Percentiles rank a stretch among this genome's conserved stretches.
Conservation (phyloP, 2,888 invertebrate species). For the Mesochorus sp. region DNA sequence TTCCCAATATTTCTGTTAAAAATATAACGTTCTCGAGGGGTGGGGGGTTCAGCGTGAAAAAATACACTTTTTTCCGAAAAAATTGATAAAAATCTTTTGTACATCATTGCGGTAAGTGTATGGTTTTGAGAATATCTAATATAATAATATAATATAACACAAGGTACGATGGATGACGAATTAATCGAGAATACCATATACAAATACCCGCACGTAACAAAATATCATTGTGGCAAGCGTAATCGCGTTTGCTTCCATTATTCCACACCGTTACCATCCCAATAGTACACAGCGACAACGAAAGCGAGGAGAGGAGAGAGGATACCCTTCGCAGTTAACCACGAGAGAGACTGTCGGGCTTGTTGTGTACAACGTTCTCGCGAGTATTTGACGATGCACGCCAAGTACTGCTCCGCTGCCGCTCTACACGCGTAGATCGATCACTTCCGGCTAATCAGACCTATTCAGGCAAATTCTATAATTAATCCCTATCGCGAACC, state of each 20-base stretch:
- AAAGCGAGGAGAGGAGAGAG: constrained; percentile 64
- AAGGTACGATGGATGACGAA: constrained; percentile 64
- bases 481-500: constrained; percentile 68
- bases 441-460: constrained; percentile 74
- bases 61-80: no score
- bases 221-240: no score
- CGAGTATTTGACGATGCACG: constrained; percentile 9
- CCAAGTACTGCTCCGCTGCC: constrained; percentile 27
- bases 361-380: background rate
- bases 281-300: no score
- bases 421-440: constrained; percentile 71
- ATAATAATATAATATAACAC: no score
- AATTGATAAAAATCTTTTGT: no score
- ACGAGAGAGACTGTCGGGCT: background rate
- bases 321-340: constrained; percentile 39
- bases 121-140: no score
- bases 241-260: no score
- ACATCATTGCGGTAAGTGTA: no score
- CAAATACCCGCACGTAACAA: constrained; percentile 74
- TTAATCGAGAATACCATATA: constrained; percentile 76
- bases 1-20: no score
- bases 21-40: no score
- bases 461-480: constrained; percentile 65
- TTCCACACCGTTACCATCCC: no score
- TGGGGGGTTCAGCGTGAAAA: no score